Evolutionary conservation across 1,140 invertebrate species (phyloP), one percentile per base, ranked within the genome.

Genomic region (Melitaea cinxia): DNA sequence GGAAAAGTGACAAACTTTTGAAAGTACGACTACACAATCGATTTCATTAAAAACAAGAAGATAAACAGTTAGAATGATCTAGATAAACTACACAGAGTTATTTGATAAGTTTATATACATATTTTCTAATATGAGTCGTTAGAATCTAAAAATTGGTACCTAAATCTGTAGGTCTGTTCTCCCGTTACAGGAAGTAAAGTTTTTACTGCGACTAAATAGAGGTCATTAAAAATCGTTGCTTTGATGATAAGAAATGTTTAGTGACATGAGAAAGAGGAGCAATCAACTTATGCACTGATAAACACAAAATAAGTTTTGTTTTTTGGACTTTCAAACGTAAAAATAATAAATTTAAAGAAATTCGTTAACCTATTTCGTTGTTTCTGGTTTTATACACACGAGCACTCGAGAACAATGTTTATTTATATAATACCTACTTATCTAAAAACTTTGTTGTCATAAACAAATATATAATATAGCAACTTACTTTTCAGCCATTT

Each of bases 401-500:
- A 53, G 28, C 55, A 50, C 17, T 52, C 17, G 33, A 57, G 37
- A 57, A 47, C 37, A 47, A 71, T 78, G 72, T 78, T 78, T 78
- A 78, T 72, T 75, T 78, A 77, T 78, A 63, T 75, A 74, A 71
- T 68, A 56, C 57, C 42, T n/a, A n/a, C n/a, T n/a, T 56, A 15
- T 26, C n/a, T 19, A 30, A 33, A 14, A 57, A 23, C 5, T 28
- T 52, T 56, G 62, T 57, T 65, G 45, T 37, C 45, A 57, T 12
- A 26, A 57, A 24, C 21, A 49, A 26, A 55, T 28, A 49, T 30
- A 7, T 9, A 49, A 17, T 23, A 24, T 33, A 64, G 23, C 12
- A 65, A 85, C 87, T 88, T 68, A 89, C 87, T 83, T 88, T 69
- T 88, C 84, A 65, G 85, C 83, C 87, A 89, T 89, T 61, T 65